These are phyloP conservation scores for Cnemophilus loriae DNA, from an alignment of 2,113 vertebrate genomes.

Conservation along the genomic window DNA sequence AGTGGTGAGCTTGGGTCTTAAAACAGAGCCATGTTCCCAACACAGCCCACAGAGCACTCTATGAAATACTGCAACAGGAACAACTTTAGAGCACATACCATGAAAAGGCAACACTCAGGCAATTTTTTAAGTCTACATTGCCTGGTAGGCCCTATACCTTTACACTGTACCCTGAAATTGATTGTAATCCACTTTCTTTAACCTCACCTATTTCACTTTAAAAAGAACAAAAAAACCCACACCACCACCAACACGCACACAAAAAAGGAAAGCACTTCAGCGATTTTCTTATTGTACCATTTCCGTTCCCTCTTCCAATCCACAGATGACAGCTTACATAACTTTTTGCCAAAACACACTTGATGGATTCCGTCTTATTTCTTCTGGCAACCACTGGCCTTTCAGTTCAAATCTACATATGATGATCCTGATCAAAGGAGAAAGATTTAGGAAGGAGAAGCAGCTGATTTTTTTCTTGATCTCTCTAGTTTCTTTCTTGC, in stretches of 20 bases:
- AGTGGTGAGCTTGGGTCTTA: fast-evolving
- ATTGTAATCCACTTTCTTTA: neutral
- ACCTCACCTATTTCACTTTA: neutral
- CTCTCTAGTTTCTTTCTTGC: neutral
- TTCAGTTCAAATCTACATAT: neutral
- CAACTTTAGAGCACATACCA: neutral
- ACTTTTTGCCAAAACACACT: neutral
- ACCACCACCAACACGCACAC: neutral
- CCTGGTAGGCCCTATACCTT: neutral
- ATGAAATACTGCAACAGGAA: neutral
- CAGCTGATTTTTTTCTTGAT: neutral
- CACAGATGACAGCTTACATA: neutral
- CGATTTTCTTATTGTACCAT: neutral
- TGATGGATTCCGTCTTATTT: neutral
- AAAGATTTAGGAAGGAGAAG: neutral
- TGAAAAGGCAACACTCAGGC: neutral
- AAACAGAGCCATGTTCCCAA: neutral
- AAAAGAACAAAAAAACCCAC: neutral
- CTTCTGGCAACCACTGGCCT: neutral
- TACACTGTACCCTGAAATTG: neutral
- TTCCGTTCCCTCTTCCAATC: neutral
- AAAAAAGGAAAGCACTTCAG: neutral
- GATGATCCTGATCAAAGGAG: neutral
- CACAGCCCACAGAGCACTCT: neutral
- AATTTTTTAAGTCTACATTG: neutral